phyloP scores from a whole-genome alignment of 2,888 invertebrate species.

The Heterodera filipjevi region DNA sequence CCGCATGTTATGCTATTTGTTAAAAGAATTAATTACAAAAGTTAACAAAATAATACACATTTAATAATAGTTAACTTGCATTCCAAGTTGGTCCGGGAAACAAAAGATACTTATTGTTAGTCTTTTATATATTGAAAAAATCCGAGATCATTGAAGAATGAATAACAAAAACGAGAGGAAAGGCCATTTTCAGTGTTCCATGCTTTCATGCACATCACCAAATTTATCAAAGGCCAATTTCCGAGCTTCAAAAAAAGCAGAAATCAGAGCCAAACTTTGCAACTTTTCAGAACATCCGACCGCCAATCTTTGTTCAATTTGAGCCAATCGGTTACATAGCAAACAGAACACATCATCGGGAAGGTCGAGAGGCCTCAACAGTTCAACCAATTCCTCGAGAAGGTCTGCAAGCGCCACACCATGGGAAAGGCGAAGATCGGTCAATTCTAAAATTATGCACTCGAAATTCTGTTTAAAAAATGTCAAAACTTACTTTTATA shows the following conservation, averaged over 20 bases:
- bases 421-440: slow-evolving; percentile 78
- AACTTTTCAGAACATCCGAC: slow-evolving; percentile 86
- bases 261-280: slow-evolving; percentile 72
- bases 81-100: background rate
- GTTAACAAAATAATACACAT: background rate
- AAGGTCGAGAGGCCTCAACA: slow-evolving; percentile 69
- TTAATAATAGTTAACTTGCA: background rate
- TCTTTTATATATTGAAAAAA: too few species aligned
- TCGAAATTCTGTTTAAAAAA: background rate
- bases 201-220: slow-evolving; percentile 2
- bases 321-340: slow-evolving; percentile 83
- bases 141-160: background rate
- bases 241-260: slow-evolving; percentile 35
- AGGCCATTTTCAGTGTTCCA: slow-evolving; percentile 3
- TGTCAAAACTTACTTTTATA: slow-evolving; percentile 56
- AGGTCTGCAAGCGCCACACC: slow-evolving; percentile 92
- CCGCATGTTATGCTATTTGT: too few species aligned
- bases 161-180: background rate
- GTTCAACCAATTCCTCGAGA: slow-evolving; percentile 84
- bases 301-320: slow-evolving; percentile 82
- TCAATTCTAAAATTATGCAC: slow-evolving; percentile 70
- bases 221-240: slow-evolving; percentile 25
- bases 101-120: too few species aligned
- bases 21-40: too few species aligned
- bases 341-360: slow-evolving; percentile 63